Conservation (phyloP, 2,888 invertebrate genomes). For the Amiota mariae region DNA sequence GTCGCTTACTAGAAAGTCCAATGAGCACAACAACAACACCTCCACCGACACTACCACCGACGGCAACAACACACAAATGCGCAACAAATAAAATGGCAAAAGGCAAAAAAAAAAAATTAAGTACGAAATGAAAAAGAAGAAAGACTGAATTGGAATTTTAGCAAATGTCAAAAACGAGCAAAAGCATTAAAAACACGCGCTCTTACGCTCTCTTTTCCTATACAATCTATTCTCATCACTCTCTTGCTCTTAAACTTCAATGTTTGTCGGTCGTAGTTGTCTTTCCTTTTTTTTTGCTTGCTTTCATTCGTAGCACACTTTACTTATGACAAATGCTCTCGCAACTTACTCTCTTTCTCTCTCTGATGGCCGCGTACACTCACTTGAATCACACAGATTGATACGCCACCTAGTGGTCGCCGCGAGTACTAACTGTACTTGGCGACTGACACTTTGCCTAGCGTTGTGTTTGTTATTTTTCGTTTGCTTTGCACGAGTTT, state of each 20-base stretch:
- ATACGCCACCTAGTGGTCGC: conserved; percentile 26
- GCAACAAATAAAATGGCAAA: conserved; percentile 15
- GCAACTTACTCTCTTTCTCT: conserved; percentile 4
- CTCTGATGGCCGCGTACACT: neutral
- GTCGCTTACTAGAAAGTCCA: conserved; percentile 2
- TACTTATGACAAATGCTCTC: neutral
- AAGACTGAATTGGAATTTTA: conserved; percentile 11
- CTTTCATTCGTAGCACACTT: conserved; percentile 36
- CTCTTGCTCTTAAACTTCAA: no score
- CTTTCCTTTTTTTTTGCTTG: conserved; percentile 38
- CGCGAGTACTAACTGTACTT: conserved; percentile 19
- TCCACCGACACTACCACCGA: neutral
- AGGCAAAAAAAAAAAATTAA: neutral
- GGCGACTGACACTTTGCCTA: conserved; percentile 23
- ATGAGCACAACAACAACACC: neutral
- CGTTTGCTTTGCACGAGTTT: conserved; percentile 3
- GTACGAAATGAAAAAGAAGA: neutral
- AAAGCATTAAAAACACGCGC: conserved; percentile 26
- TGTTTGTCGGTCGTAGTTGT: conserved; percentile 36
- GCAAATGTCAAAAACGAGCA: conserved; percentile 52
- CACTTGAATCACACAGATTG: conserved; percentile 7
- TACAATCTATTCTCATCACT: neutral
- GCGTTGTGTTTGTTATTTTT: conserved; percentile 5
- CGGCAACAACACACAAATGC: conserved; percentile 1
- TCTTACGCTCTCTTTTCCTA: conserved; percentile 19